Evolutionary conservation across 1,140 invertebrate genomes (phyloP), one percentile per base, ranked within the genome.

Genomic region (Lordiphosa mommai): DNA sequence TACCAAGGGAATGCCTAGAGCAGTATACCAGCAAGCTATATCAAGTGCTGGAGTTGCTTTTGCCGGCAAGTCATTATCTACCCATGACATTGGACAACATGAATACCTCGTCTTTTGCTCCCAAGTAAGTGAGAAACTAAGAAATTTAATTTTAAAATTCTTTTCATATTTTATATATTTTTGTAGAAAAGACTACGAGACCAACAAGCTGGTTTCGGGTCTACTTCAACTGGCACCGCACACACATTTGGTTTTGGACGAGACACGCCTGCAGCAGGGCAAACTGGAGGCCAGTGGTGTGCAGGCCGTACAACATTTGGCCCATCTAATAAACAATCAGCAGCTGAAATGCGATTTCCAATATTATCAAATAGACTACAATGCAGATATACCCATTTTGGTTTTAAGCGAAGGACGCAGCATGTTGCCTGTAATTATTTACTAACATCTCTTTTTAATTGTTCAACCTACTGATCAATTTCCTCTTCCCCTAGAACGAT

Each of bases 271-370:
- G 86, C 90, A 93, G 43, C 90, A 93, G 41, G 97, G 97, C 0
- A 92, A 94, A 61, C 88, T 98, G 10, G 92, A 95, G 43, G 76
- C 91, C 1, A 91, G 90, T 51, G 96, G 96, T 53, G 90, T 92
- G 3, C 87, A 89, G 50, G 93, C 92, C 59, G 89, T 95, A 0
- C 77, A 91, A 27, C 93, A 95, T 5, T 82, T 98, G 0, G 92
- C 91, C 0, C 91, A 94, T 56, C 63, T 96, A 9, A 94, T 98
- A 16, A 92, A 90, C 49, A 92, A 92, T 79, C 96, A 98, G 90
- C 94, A 93, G 90, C 89, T 96, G 0, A 91, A 93, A 51, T 98
- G 97, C 74, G 95, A 98, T 88, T 98, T 98, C 88, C 93, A 94
- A 79, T 98, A 92, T 90, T 97, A 97, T 73, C 91, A 92, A 46